Conservation (phyloP, 30 jellyfish, hydroid and myxozoan species). For the Aurelia sp. region DNA sequence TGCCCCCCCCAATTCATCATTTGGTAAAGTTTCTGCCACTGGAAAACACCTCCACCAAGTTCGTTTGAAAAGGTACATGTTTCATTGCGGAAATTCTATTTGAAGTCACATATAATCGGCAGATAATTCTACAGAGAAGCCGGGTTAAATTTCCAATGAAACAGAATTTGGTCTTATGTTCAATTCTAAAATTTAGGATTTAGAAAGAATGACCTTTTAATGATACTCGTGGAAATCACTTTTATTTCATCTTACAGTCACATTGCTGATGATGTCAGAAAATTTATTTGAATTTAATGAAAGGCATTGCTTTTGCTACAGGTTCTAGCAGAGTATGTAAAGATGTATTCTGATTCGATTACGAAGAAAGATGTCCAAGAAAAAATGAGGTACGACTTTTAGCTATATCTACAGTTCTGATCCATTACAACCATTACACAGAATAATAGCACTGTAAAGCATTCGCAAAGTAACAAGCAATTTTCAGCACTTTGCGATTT, state of each 20-base stretch:
- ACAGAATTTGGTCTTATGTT: too few species aligned
- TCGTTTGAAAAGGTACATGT: too few species aligned
- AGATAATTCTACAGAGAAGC: too few species aligned
- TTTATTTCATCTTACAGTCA: not conserved
- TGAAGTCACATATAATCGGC: too few species aligned
- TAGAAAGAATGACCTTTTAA: too few species aligned
- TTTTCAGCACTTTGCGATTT: too few species aligned
- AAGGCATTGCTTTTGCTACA: not conserved
- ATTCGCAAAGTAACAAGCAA: not conserved
- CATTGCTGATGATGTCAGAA: not conserved
- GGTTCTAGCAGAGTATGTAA: conserved; percentile 61
- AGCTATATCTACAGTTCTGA: not conserved
- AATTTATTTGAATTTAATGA: not conserved
- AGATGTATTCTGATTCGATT: conserved; percentile 3
- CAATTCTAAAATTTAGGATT: too few species aligned
- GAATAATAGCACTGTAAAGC: not conserved
- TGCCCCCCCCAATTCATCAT: too few species aligned
- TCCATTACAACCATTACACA: not conserved
- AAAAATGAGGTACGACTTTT: conserved; percentile 57
- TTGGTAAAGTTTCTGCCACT: too few species aligned
- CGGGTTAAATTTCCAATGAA: too few species aligned
- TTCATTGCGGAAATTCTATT: too few species aligned
- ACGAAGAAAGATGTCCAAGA: conserved; percentile 25
- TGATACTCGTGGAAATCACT: not conserved
- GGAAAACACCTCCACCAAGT: too few species aligned